phyloP scores from a whole-genome alignment of 2,888 invertebrate genomes.

The Meloe dianella region DNA sequence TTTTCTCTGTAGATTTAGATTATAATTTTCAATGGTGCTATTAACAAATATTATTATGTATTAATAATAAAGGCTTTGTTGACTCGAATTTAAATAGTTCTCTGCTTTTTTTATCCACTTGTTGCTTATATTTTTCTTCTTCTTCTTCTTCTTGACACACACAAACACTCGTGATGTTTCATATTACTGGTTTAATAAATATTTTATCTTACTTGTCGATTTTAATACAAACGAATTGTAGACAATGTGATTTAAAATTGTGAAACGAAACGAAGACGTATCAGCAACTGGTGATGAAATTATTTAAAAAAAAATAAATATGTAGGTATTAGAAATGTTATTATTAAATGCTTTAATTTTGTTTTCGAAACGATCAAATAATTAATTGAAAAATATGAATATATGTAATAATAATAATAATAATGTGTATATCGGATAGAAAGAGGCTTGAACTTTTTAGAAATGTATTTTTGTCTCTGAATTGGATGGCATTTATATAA shows the following conservation, averaged over 20 bases:
- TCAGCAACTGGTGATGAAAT: conserved; percentile 59
- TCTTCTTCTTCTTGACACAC: conserved; percentile 2
- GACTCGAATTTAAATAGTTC: conserved; percentile 35
- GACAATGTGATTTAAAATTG: conserved; percentile 56
- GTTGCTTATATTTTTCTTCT: conserved; percentile 26
- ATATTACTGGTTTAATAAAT: too few species aligned
- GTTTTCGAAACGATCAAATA: conserved; percentile 32
- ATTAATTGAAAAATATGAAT: background rate
- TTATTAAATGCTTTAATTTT: conserved; percentile 46
- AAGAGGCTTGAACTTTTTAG: conserved; percentile 33
- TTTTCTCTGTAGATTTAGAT: conserved; percentile 32
- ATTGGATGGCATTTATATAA: conserved; percentile 33
- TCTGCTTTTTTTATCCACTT: conserved; percentile 39
- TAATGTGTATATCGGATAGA: conserved; percentile 17
- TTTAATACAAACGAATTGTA: conserved; percentile 34
- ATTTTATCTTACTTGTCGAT: conserved; percentile 25
- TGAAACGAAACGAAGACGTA: conserved; percentile 60
- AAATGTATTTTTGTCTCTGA: conserved; percentile 19
- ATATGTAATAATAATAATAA: background rate
- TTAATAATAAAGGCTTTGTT: conserved; percentile 35
- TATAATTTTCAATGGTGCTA: conserved; percentile 54
- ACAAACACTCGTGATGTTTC: conserved; percentile 20
- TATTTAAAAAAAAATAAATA: conserved; percentile 47
- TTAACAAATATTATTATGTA: conserved; percentile 46
- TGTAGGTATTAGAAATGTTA: conserved; percentile 40